Percentiles rank a stretch among this genome's conserved stretches.
Conservation (phyloP, 2,888 invertebrate species). For the Mesochorus sp. region DNA sequence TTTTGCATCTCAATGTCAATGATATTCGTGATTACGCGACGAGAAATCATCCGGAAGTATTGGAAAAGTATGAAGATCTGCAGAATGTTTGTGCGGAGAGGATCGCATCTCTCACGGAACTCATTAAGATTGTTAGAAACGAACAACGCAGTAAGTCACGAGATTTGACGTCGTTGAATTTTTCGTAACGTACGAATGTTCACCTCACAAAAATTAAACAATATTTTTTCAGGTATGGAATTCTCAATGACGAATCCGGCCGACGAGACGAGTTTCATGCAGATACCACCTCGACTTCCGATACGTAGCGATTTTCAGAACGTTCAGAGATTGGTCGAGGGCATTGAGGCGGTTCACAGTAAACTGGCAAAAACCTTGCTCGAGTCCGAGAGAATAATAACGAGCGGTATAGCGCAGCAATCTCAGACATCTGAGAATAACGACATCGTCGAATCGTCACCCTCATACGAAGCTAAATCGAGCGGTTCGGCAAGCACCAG, state of each 20-base stretch:
- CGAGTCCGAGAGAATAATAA: constrained; percentile 75
- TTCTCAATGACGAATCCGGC: constrained; percentile 69
- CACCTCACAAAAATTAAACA: background rate
- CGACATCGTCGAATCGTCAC: constrained; percentile 39
- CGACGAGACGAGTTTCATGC: constrained; percentile 71
- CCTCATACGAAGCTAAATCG: constrained; percentile 53
- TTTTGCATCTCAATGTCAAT: constrained; percentile 68
- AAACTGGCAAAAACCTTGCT: constrained; percentile 73
- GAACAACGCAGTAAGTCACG: constrained; percentile 79
- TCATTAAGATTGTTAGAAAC: constrained; percentile 85
- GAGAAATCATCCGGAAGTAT: constrained; percentile 72
- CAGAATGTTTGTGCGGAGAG: constrained; percentile 84
- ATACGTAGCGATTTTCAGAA: constrained; percentile 65
- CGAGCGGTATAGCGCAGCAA: constrained; percentile 39
- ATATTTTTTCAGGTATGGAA: constrained; percentile 69
- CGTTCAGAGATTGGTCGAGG: constrained; percentile 72
- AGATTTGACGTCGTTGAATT: background rate
- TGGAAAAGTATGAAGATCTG: constrained; percentile 83
- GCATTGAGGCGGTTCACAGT: constrained; percentile 74
- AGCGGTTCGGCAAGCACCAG: constrained; percentile 60
- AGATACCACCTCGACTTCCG: constrained; percentile 66
- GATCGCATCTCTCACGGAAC: constrained; percentile 84
- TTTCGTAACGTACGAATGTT: background rate
- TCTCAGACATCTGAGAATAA: constrained; percentile 26
- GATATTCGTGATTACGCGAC: constrained; percentile 66